Evolutionary conservation across 2,113 vertebrate genomes (phyloP).

Genomic region (Sus scrofa): T2T-Sscrofa CM000816.6:19220501-19221000

Average conservation of each 20-base stretch:
- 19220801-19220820: neutral
- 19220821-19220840: no score
- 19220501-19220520: slow-evolving; percentile 85
- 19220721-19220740: neutral
- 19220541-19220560: slow-evolving; percentile 90
- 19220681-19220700: neutral
- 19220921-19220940: neutral
- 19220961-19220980: no score
- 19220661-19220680: fast-evolving
- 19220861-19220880: neutral
- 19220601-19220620: slow-evolving; percentile 85
- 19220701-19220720: slow-evolving; percentile 45
- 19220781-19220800: neutral
- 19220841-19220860: no score
- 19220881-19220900: neutral
- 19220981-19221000: no score
- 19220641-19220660: fast-evolving
- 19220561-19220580: slow-evolving; percentile 92
- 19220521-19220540: slow-evolving; percentile 93
- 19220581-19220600: slow-evolving; percentile 91
- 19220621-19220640: fast-evolving
- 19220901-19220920: neutral
- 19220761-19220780: neutral
- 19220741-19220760: neutral
- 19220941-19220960: no score